A percentile compares a stretch with the other conserved stretches of the same genome.
Conservation (phyloP, 2,888 invertebrate genomes). For the Pandemis cinnamomeana region DNA sequence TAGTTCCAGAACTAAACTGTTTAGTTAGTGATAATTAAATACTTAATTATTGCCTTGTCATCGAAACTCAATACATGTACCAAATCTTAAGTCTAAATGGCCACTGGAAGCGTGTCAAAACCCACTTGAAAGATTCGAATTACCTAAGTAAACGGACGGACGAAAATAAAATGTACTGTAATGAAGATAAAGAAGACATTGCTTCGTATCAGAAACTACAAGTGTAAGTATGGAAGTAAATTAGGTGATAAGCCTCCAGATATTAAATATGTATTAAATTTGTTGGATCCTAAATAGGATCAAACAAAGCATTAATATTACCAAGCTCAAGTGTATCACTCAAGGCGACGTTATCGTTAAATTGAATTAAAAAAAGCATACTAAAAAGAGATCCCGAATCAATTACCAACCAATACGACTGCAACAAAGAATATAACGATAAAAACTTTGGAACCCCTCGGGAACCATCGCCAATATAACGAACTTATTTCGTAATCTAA, state of each 20-base stretch:
- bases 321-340: conserved; percentile 46
- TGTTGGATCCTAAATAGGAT: conserved; percentile 25
- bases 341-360: conserved; percentile 75
- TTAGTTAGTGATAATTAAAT: too few relatives aligned
- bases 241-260: not conserved
- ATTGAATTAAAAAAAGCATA: conserved; percentile 82
- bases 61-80: too few relatives aligned
- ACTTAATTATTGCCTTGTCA: too few relatives aligned
- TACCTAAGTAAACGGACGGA: too few relatives aligned
- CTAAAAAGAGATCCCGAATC: conserved; percentile 49
- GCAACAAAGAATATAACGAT: not conserved
- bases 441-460: not conserved
- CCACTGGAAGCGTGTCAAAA: too few relatives aligned
- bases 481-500: not conserved
- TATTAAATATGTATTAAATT: not conserved
- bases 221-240: not conserved
- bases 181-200: too few relatives aligned
- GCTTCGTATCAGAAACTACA: not conserved
- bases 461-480: not conserved
- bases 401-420: not conserved
- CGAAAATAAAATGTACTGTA: too few relatives aligned
- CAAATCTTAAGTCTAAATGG: too few relatives aligned
- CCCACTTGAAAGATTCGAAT: too few relatives aligned
- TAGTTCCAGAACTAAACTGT: not conserved
- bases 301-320: conserved; percentile 42